Percentiles rank a stretch among this genome's conserved stretches.
phyloP scores from a whole-genome alignment of 2,797 vertebrate species.

The Lithobates pipiens region DNA sequence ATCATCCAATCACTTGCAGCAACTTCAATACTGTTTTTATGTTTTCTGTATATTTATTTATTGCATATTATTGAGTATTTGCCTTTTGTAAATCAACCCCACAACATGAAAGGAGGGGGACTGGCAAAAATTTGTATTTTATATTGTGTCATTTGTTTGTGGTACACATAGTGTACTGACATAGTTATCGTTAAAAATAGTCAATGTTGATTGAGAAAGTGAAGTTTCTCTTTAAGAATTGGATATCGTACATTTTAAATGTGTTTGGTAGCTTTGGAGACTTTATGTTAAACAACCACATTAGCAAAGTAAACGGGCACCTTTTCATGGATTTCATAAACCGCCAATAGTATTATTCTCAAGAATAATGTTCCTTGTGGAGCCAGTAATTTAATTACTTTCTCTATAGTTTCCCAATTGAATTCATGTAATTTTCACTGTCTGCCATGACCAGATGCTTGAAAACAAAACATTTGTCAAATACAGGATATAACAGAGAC shows the following conservation, averaged over 20 bases:
- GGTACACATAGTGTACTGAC: too few relatives aligned
- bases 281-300: background rate
- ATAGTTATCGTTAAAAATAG: too few relatives aligned
- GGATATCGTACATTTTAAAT: background rate
- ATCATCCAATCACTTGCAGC: too few relatives aligned
- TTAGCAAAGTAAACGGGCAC: background rate
- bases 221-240: too few relatives aligned
- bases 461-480: slow-evolving; percentile 35
- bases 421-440: slow-evolving; percentile 36
- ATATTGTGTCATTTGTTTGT: too few relatives aligned
- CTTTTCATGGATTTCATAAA: slow-evolving; percentile 25
- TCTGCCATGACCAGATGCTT: slow-evolving; percentile 16
- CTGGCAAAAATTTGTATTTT: too few relatives aligned
- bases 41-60: too few relatives aligned
- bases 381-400: slow-evolving; percentile 39
- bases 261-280: background rate
- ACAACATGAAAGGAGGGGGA: too few relatives aligned
- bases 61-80: too few relatives aligned
- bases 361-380: slow-evolving; percentile 15
- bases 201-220: too few relatives aligned
- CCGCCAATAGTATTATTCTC: background rate
- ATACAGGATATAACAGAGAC: slow-evolving; percentile 27
- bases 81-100: too few relatives aligned
- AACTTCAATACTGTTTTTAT: too few relatives aligned
- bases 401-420: slow-evolving; percentile 42